Conservation (phyloP, 2,888 invertebrate genomes). For the Lissonota sp. region DNA sequence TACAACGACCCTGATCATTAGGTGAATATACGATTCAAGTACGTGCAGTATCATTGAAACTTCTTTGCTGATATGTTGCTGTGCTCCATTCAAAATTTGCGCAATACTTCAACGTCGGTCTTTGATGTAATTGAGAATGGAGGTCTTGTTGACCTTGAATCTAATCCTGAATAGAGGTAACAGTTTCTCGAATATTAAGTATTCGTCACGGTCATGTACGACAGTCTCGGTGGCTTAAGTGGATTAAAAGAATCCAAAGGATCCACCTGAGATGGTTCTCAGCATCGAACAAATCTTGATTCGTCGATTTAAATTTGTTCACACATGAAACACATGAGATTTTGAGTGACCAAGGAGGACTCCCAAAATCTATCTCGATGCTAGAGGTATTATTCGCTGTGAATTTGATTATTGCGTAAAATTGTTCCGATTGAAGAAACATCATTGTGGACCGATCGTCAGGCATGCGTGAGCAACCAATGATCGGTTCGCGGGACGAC, state of each 20-base stretch:
- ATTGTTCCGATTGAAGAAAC: slow-evolving; percentile 38
- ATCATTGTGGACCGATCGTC: slow-evolving; percentile 28
- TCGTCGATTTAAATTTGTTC: no score
- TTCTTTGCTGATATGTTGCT: slow-evolving; percentile 54
- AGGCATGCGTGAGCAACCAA: slow-evolving; percentile 39
- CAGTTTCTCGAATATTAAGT: slow-evolving; percentile 27
- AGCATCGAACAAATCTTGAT: no score
- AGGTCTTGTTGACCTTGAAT: slow-evolving; percentile 47
- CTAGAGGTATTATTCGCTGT: no score
- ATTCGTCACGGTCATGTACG: slow-evolving; percentile 61
- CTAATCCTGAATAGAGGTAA: slow-evolving; percentile 34
- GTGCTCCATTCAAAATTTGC: slow-evolving; percentile 51
- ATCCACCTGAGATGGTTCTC: no score
- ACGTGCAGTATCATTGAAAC: slow-evolving; percentile 74
- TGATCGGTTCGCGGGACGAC: slow-evolving; percentile 45
- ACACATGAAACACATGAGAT: no score
- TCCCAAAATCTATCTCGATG: no score
- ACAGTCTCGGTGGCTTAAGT: no score
- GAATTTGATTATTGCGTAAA: slow-evolving; percentile 36
- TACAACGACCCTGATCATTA: slow-evolving; percentile 66
- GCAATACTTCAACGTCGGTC: slow-evolving; percentile 48
- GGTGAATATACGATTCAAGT: slow-evolving; percentile 75
- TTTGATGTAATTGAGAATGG: slow-evolving; percentile 19
- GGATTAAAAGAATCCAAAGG: no score
- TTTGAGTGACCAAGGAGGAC: no score